phyloP scores from a whole-genome alignment of 1,140 invertebrate genomes.

The Arctopsyche grandis region DNA sequence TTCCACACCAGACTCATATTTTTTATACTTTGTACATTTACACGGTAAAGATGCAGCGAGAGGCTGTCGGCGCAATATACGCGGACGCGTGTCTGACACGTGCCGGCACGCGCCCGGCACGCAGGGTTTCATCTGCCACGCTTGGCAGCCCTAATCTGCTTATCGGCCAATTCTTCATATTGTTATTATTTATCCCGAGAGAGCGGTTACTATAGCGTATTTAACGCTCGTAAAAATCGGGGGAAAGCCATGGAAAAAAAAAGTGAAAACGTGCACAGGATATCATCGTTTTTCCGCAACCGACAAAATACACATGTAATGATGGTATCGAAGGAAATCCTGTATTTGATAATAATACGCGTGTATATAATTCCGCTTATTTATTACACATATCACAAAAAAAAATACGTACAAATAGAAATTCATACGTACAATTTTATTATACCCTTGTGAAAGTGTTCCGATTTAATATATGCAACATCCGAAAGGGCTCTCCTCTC shows the following conservation, averaged over 20 bases:
- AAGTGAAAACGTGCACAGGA: not conserved
- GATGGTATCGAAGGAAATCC: not conserved
- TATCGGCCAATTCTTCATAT: conserved; percentile 49
- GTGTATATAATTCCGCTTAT: no score
- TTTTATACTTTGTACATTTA: not conserved
- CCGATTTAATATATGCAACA: conserved; percentile 1
- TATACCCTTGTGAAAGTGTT: conserved; percentile 1
- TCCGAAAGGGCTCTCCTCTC: conserved; percentile 5
- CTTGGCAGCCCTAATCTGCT: conserved; percentile 50
- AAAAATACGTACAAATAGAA: no score
- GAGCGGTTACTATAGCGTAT: not conserved
- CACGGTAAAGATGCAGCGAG: not conserved
- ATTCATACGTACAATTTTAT: not conserved
- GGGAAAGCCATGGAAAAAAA: conserved; percentile 15
- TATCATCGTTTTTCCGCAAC: not conserved
- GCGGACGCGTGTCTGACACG: conserved; percentile 38
- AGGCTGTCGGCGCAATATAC: conserved; percentile 46
- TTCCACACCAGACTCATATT: not conserved
- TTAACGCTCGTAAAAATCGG: conserved; percentile 1
- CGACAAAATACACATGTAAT: not conserved
- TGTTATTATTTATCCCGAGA: conserved; percentile 35
- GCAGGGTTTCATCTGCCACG: conserved; percentile 14
- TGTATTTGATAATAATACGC: not conserved
- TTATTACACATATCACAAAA: no score
- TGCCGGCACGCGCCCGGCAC: conserved; percentile 33